A percentile compares a stretch with the other conserved stretches of the same genome.
Evolutionary conservation across 1,140 invertebrate genomes (phyloP).

Genomic region (Sycophaga agraensis): DNA sequence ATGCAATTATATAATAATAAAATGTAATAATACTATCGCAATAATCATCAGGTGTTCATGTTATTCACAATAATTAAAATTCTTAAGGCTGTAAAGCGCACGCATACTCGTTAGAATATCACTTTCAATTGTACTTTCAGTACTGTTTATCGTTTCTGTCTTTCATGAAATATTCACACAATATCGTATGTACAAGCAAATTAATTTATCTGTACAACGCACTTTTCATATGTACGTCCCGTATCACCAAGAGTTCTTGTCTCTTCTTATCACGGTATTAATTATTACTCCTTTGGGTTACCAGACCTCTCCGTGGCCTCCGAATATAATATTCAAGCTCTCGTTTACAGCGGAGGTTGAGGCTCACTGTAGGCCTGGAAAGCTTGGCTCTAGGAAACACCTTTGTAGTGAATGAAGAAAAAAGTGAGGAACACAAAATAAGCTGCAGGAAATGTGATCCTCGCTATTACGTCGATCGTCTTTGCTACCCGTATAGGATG

Average conservation of each 20-base stretch:
- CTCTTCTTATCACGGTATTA: conserved; percentile 23
- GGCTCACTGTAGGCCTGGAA: conserved; percentile 12
- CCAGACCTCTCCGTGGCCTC: conserved; percentile 2
- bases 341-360: neutral
- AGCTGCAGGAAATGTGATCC: conserved; percentile 87
- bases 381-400: conserved; percentile 52
- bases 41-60: neutral
- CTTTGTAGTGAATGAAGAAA: conserved; percentile 90
- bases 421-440: conserved; percentile 91
- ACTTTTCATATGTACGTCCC: no score
- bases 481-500: conserved; percentile 90
- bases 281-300: no score
- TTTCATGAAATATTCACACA: neutral
- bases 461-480: conserved; percentile 90
- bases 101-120: neutral
- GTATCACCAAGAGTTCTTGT: conserved; percentile 3
- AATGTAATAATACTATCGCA: no score
- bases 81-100: conserved; percentile 5
- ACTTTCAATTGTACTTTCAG: neutral
- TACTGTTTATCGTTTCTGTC: neutral
- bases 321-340: neutral
- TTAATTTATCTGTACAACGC: neutral
- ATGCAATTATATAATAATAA: no score
- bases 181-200: neutral
- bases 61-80: neutral